Evolutionary conservation across 2,797 vertebrate species (phyloP).

Genomic region (Cheirogaleus major): DNA sequence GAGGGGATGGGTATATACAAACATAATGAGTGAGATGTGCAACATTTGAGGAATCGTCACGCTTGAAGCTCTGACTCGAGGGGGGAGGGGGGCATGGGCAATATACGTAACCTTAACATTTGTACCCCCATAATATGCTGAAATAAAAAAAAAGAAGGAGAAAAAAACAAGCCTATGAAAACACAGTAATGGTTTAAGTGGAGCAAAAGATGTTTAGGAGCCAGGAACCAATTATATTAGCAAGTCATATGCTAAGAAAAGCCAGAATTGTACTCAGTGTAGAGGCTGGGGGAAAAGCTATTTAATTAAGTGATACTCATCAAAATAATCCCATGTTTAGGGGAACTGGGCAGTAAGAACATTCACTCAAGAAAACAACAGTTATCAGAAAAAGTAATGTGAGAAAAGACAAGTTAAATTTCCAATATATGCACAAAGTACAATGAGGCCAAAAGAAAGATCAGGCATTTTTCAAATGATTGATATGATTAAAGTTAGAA

Average conservation of each 20-base stretch:
- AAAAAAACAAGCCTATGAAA: background rate
- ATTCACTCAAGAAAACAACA: background rate
- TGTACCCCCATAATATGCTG: too few species aligned
- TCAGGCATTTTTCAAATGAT: background rate
- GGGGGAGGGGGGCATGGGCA: too few species aligned
- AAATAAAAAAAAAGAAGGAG: background rate
- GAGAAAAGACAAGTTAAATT: background rate
- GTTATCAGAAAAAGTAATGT: background rate
- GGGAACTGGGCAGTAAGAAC: background rate
- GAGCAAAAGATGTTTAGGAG: background rate
- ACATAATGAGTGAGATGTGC: too few species aligned
- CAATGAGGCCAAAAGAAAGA: background rate
- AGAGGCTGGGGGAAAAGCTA: background rate
- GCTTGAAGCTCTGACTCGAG: too few species aligned
- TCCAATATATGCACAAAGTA: background rate
- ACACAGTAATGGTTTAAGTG: background rate
- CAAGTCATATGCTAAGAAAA: background rate
- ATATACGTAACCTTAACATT: too few species aligned
- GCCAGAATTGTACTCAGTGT: background rate
- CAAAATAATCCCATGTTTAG: background rate
- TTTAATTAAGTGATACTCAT: background rate
- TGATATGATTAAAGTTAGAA: constrained; percentile 7
- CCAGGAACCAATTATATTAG: background rate
- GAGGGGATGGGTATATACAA: too few species aligned
- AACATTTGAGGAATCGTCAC: too few species aligned